phyloP scores from a whole-genome alignment of 2,113 vertebrate species.

The Neogobius melanostomus region DNA sequence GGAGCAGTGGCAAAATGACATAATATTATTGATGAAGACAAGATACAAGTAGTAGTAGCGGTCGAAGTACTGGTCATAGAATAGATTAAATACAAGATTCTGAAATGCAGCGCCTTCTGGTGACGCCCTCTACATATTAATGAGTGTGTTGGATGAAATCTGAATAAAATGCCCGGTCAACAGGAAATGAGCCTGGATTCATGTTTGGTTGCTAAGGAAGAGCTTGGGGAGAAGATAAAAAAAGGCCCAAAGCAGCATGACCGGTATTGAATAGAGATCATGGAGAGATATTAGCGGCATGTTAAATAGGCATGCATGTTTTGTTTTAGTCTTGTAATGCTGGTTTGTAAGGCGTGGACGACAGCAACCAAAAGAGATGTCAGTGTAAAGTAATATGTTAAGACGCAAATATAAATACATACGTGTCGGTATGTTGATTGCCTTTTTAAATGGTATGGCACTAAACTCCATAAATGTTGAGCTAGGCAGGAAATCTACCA shows the following conservation, averaged over 20 bases:
- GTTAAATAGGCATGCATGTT: not conserved
- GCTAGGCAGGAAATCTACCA: no score
- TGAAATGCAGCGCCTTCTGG: not conserved
- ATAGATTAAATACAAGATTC: not conserved
- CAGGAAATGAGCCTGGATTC: slow-evolving; percentile 42
- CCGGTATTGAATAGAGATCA: slow-evolving; percentile 10
- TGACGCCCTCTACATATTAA: slow-evolving; percentile 36
- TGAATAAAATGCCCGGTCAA: slow-evolving; percentile 31
- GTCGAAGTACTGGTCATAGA: not conserved
- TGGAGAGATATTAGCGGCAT: slow-evolving; percentile 5
- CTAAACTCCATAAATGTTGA: no score
- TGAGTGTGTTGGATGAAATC: slow-evolving; percentile 25
- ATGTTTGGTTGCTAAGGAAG: slow-evolving; percentile 40
- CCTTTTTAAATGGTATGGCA: no score
- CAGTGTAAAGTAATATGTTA: not conserved
- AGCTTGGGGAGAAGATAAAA: slow-evolving; percentile 24
- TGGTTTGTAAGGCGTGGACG: not conserved
- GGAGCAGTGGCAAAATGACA: not conserved
- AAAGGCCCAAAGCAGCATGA: slow-evolving; percentile 37
- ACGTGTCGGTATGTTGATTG: no score
- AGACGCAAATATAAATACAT: not conserved
- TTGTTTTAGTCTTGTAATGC: not conserved
- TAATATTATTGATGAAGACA: not conserved
- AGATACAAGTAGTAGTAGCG: not conserved
- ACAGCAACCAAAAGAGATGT: not conserved